Percentiles rank a stretch among this genome's conserved stretches.
phyloP scores from a whole-genome alignment of 2,888 invertebrate species.

The Temnothorax ravouxi region DNA sequence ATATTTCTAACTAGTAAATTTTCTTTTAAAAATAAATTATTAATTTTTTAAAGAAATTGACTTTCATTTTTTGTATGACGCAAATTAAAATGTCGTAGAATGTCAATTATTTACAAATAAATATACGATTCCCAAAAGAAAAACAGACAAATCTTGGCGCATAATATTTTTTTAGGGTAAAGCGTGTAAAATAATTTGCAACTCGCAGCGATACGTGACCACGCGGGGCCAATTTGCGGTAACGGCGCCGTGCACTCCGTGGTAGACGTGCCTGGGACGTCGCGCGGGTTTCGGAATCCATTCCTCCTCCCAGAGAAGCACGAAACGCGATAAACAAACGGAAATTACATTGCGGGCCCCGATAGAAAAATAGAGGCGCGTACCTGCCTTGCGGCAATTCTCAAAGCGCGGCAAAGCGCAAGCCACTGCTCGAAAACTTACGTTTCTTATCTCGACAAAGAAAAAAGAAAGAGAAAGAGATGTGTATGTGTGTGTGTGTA shows the following conservation, averaged over 20 bases:
- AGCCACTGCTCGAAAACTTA: constrained; percentile 44
- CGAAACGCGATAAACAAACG: constrained; percentile 61
- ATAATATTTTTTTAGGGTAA: constrained; percentile 22
- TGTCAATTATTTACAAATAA: neutral
- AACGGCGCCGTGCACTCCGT: constrained; percentile 45
- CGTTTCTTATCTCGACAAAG: constrained; percentile 25
- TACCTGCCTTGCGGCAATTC: constrained; percentile 19
- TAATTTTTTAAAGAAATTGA: neutral
- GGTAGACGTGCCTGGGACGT: constrained; percentile 50
- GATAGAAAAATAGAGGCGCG: constrained; percentile 54
- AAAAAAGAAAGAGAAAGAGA: neutral
- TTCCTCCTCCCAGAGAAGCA: constrained; percentile 53
- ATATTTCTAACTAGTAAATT: neutral
- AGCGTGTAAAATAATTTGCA: constrained; percentile 47
- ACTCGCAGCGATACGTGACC: constrained; percentile 54
- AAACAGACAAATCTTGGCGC: neutral
- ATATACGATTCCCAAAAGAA: neutral
- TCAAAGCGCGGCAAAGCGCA: constrained; percentile 36
- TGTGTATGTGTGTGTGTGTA: neutral
- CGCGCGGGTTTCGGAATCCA: constrained; percentile 47
- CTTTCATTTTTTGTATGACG: neutral
- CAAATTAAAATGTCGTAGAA: neutral
- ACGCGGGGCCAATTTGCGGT: constrained; percentile 49
- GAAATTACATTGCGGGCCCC: constrained; percentile 57
- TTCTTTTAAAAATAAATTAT: neutral